Base-by-base conservation (phyloP, 2,888 invertebrate species). In the Xestia xanthographa region DNA sequence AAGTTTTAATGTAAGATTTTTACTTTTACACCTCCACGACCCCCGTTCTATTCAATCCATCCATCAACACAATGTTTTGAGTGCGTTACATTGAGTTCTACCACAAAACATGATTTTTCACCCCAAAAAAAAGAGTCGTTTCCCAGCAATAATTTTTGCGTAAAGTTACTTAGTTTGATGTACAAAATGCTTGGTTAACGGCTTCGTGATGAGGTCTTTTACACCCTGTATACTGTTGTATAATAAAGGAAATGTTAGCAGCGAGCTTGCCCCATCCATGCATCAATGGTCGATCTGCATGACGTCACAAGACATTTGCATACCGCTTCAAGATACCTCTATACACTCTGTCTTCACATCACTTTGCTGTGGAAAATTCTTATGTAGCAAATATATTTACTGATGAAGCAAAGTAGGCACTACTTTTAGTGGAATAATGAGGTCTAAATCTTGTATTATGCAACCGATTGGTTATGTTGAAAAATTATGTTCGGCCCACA, bases 241-340 rank as follows among this genome's bases (percentile, higher is more conserved):
- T 29, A 34, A 14, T 66, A 62, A 67, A 58, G 81, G 69, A 80
- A 75, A 79, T 34, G 50, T 69, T 69, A 66, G 29, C 12, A 45
- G 38, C 65, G 58, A 65, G 53, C 66, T 63, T 26, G 53, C 53
- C 45, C 69, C 53, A 77, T 71, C 26, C 60, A 67, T 74, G 73
- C 50, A 81, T 74, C 71, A 72, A 71, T 67, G 53, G 63, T 69
- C 73, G 71, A 75, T 76, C 78, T 75, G 66, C 66, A 56, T 70
- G 77, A 77, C 62, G 66, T 77, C 71, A 72, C 73, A n/a, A n/a
- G n/a, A n/a, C n/a, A 79, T 84, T 84, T 80, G 73, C 84, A 83
- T 84, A 77, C 48, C 45, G 67, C 58, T 77, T 66, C 66, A 71
- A 62, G 26, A 79, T n/a, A 53, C 34, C 60, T 73, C 62, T 63